Evolutionary conservation across 2,888 invertebrate species (phyloP).

Genomic region (Erebia ligea): DNA sequence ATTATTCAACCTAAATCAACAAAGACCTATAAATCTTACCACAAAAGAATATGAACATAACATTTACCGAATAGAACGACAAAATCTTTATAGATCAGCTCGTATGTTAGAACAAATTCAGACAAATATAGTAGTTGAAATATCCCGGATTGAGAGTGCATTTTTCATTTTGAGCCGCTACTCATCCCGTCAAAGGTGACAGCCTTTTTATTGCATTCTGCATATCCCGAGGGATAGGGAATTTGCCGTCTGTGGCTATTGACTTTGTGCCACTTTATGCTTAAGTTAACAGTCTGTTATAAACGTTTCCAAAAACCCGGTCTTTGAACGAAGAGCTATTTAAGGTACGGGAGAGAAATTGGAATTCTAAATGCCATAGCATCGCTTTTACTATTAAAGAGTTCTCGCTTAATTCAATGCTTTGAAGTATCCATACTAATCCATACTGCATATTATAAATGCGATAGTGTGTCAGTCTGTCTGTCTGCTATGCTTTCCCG

Average conservation of each 20-base stretch:
- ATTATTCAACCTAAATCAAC: not conserved
- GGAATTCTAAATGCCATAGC: not conserved
- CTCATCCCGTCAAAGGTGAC: slow-evolving; percentile 16
- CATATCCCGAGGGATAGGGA: slow-evolving; percentile 8
- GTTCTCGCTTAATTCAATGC: not conserved
- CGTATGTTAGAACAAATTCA: slow-evolving; percentile 16
- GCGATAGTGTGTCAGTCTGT: no score
- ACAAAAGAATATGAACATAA: not conserved
- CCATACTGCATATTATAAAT: no score
- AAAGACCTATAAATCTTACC: not conserved
- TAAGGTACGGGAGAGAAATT: not conserved
- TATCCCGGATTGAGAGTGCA: slow-evolving; percentile 24
- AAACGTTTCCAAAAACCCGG: not conserved
- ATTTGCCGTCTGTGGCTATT: slow-evolving; percentile 1
- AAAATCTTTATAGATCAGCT: not conserved
- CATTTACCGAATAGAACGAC: not conserved
- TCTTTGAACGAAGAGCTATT: not conserved
- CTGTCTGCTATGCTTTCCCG: no score
- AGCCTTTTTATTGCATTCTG: slow-evolving; percentile 20
- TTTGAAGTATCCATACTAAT: not conserved
- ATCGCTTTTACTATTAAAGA: not conserved
- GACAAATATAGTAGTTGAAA: slow-evolving; percentile 33
- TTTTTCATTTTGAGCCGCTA: slow-evolving; percentile 28
- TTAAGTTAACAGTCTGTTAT: slow-evolving; percentile 2
- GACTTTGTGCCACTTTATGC: slow-evolving; percentile 10